Percentiles rank a stretch among this genome's conserved stretches.
phyloP scores from a whole-genome alignment of 92 coral and sea anemone genomes.

The Phenganax stokvisi region DNA sequence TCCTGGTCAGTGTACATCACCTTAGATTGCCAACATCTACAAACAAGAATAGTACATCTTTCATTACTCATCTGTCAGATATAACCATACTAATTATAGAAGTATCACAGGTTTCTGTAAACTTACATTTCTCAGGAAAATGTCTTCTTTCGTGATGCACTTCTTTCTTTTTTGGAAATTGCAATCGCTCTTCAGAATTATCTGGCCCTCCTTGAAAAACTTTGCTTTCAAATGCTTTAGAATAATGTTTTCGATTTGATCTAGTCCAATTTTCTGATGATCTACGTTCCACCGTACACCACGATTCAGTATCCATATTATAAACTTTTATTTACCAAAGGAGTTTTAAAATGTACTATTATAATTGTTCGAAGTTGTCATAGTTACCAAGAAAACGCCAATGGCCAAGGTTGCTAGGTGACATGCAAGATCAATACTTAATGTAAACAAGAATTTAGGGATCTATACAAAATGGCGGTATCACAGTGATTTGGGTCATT shows the following conservation, averaged over 20 bases:
- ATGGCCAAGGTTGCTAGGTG: not conserved
- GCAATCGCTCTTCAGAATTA: slow-evolving; percentile 66
- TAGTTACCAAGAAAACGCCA: not conserved
- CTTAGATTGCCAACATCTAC: slow-evolving; percentile 25
- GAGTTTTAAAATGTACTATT: not conserved
- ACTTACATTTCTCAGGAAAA: slow-evolving; percentile 86
- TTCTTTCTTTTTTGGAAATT: slow-evolving; percentile 66
- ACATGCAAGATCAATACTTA: not conserved
- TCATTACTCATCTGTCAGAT: not conserved
- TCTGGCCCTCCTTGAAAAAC: slow-evolving; percentile 78
- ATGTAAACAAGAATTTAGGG: not conserved
- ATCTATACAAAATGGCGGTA: not conserved
- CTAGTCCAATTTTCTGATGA: slow-evolving; percentile 95
- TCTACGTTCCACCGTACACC: slow-evolving; percentile 89
- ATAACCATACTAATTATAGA: not conserved
- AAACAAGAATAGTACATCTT: not conserved
- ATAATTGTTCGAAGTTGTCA: not conserved
- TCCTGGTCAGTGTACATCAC: not conserved
- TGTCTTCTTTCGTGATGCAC: slow-evolving; percentile 78
- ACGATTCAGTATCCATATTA: slow-evolving; percentile 91
- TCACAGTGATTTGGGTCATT: not conserved
- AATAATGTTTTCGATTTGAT: slow-evolving; percentile 83
- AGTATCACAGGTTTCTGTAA: not conserved
- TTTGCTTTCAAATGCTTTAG: slow-evolving; percentile 71
- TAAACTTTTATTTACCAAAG: not conserved